Evolutionary conservation across 2,888 invertebrate genomes (phyloP).

Genomic region (Gasteruption jaculator): DNA sequence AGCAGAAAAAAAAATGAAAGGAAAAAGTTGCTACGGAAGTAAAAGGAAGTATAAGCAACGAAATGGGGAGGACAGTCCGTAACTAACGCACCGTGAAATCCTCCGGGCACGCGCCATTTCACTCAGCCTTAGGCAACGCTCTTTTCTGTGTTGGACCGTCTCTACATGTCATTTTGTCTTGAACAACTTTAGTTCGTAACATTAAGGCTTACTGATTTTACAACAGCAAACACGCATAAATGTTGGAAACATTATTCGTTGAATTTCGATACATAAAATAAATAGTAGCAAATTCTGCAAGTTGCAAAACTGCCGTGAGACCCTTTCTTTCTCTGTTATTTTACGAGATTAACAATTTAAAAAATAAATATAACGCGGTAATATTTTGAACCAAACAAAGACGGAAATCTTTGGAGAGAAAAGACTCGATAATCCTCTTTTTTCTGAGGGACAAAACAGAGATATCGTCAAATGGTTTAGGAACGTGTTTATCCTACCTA

Average conservation of each 20-base stretch:
- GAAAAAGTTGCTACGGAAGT: constrained; percentile 6
- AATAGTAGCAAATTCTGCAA: no score
- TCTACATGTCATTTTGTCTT: not conserved
- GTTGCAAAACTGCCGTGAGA: no score
- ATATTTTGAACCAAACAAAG: no score
- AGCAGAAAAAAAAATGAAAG: constrained; percentile 7
- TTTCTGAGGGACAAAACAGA: constrained; percentile 18
- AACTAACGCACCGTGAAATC: constrained; percentile 46
- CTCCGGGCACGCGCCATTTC: constrained; percentile 47
- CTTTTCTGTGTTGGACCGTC: constrained; percentile 20
- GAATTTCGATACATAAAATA: no score
- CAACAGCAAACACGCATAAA: no score
- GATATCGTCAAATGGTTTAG: constrained; percentile 21
- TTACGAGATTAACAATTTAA: no score
- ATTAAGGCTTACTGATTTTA: no score
- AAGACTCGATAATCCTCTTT: constrained; percentile 29
- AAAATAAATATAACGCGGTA: no score
- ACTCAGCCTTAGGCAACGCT: constrained; percentile 38
- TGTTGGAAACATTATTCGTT: no score
- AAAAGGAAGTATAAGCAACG: constrained; percentile 17
- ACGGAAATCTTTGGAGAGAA: constrained; percentile 18
- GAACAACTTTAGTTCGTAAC: no score
- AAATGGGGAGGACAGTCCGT: constrained; percentile 31
- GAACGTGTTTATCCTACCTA: constrained; percentile 20
- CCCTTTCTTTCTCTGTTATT: no score